phyloP scores from a whole-genome alignment of 1,140 invertebrate species.

The Elysia chlorotica region DNA sequence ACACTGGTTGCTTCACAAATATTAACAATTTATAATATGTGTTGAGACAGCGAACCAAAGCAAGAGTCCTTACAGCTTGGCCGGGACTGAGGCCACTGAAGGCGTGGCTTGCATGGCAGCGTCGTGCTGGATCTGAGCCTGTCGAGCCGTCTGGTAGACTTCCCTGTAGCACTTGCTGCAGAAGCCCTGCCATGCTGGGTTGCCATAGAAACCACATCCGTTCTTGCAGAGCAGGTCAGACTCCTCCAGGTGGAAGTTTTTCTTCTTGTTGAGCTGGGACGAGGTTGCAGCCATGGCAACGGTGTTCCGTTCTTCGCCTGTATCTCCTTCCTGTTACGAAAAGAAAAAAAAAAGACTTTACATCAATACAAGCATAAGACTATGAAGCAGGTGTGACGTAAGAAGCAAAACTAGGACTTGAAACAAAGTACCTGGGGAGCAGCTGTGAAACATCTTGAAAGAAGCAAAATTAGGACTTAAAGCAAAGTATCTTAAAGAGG shows the following conservation, averaged over 20 bases:
- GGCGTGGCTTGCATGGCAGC: too few relatives aligned
- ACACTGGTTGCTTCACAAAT: too few relatives aligned
- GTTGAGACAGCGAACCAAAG: too few relatives aligned
- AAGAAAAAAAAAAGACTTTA: neutral
- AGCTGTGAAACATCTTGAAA: too few relatives aligned
- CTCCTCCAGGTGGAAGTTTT: constrained; percentile 75
- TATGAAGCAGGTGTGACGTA: neutral
- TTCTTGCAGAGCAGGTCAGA: constrained; percentile 91
- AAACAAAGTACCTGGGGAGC: neutral
- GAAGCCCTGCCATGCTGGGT: constrained; percentile 94
- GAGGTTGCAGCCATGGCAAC: neutral
- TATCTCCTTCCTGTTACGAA: neutral
- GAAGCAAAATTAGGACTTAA: neutral
- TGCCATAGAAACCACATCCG: constrained; percentile 95
- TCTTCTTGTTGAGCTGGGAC: constrained; percentile 30
- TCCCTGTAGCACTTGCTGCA: constrained; percentile 86
- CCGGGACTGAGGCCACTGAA: too few relatives aligned
- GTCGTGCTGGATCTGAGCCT: constrained; percentile 52
- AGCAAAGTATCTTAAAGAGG: neutral
- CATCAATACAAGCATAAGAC: neutral
- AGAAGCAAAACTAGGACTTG: neutral
- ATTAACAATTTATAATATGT: too few relatives aligned
- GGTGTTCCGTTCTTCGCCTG: too few relatives aligned
- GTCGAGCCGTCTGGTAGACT: constrained; percentile 53
- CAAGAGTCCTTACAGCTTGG: too few relatives aligned